Percentiles rank a stretch among this genome's conserved stretches.
Evolutionary conservation across 2,113 vertebrate species (phyloP).

Genomic region (Forbesichthys agassizii): DNA sequence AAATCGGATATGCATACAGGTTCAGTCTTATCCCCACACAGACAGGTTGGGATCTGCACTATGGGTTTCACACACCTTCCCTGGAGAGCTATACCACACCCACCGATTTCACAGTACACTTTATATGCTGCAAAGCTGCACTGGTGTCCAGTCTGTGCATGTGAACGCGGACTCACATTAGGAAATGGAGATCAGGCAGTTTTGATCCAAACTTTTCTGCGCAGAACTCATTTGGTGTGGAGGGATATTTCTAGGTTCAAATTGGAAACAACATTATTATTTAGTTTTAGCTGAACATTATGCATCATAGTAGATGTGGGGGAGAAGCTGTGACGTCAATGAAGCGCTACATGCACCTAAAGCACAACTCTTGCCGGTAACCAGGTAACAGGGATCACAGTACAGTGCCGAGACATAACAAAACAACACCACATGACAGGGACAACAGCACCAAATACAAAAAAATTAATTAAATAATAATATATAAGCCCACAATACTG

Average conservation of each 20-base stretch:
- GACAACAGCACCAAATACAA: slow-evolving; percentile 14
- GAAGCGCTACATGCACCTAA: slow-evolving; percentile 66
- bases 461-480: slow-evolving; percentile 1
- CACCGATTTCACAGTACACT: too few species aligned
- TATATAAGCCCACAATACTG: not conserved
- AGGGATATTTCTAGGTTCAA: not conserved
- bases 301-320: slow-evolving; percentile 32
- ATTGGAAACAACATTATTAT: not conserved
- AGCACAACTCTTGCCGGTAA: slow-evolving; percentile 73
- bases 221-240: not conserved
- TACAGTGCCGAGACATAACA: slow-evolving; percentile 44
- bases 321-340: slow-evolving; percentile 70
- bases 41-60: slow-evolving; percentile 1
- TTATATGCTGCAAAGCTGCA: too few species aligned
- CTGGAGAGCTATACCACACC: too few species aligned
- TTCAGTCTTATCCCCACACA: not conserved
- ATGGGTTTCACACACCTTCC: not conserved
- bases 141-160: too few species aligned
- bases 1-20: not conserved
- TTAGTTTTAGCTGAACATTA: slow-evolving; percentile 53
- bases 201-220: too few species aligned
- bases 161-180: too few species aligned
- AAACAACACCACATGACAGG: slow-evolving; percentile 42
- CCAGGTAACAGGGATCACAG: slow-evolving; percentile 74
- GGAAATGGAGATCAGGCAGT: too few species aligned